phyloP scores from a whole-genome alignment of 2,888 invertebrate species.

The Clivina fossor region DNA sequence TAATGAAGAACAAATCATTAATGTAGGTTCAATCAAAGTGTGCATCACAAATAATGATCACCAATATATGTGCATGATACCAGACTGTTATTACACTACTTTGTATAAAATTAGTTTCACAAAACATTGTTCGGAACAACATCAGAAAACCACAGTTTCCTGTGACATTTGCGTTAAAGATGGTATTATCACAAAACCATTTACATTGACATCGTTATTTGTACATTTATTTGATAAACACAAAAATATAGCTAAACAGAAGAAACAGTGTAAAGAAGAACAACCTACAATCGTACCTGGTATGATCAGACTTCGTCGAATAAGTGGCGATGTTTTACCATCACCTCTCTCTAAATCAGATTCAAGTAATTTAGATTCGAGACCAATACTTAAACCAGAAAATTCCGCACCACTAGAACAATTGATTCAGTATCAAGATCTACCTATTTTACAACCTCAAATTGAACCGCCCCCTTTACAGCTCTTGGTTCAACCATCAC shows the following conservation, averaged over 20 bases:
- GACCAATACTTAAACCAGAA: no score
- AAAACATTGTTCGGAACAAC: slow-evolving; percentile 47
- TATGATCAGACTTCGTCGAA: slow-evolving; percentile 51
- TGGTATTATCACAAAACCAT: neutral
- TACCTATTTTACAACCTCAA: neutral
- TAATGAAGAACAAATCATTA: slow-evolving; percentile 23
- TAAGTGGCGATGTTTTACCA: slow-evolving; percentile 56
- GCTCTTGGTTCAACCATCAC: neutral
- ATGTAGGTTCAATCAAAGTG: slow-evolving; percentile 38
- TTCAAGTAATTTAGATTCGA: neutral
- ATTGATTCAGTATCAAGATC: neutral
- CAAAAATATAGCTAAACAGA: no score
- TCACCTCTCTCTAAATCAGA: slow-evolving; percentile 38
- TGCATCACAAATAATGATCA: slow-evolving; percentile 24
- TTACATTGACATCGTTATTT: slow-evolving; percentile 22
- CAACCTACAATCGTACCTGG: slow-evolving; percentile 4
- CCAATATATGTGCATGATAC: slow-evolving; percentile 46
- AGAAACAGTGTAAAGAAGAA: neutral
- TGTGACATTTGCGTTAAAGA: slow-evolving; percentile 12
- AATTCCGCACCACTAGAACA: neutral
- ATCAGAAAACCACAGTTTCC: slow-evolving; percentile 35
- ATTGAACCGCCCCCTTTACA: no score
- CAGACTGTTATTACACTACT: slow-evolving; percentile 46
- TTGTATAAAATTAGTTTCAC: slow-evolving; percentile 45
- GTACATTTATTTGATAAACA: slow-evolving; percentile 24